Evolutionary conservation across 2,113 vertebrate genomes (phyloP), one percentile per base, ranked within the genome.

Genomic region (Cryptotis parvus): DNA sequence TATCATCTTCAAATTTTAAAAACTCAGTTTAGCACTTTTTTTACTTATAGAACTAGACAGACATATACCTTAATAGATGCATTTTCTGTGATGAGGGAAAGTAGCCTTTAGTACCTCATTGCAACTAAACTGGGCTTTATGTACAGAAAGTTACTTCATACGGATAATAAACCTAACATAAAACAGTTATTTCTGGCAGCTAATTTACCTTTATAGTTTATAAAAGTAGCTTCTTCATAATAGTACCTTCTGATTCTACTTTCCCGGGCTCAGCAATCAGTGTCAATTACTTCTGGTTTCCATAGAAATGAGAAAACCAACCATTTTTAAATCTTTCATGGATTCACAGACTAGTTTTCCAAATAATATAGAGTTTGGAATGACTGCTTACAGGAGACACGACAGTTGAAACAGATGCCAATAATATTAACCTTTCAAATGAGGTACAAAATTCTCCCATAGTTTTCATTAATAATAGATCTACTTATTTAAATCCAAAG

Each of bases 231-330:
- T 92, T 97, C 93, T 96, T 97, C 91, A 93, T 97, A 98, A 97
- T 97, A 95, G 97, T 95, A 94, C 92, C 91, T 97, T 97, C 96
- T 94, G 93, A 97, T 94, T 97, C 97, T 96, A 84, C 96, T 97
- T 97, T 96, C 94, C 65, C 92, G 69, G 94, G 96, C 97, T 97
- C 97, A 97, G 97, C 97, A 98, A 98, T 98, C 98, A 97, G 97
- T 96, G 96, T 97, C 96, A 84, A 98, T 98, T 97, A 98, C 97
- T 91, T 89, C 84, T 91, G 84, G 98, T 98, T 97, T 94, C 97
- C 96, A 97, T 95, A 83, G 97, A 84, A 98, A 98, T 97, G 29
- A 95, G 96, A 94, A 94, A 96, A 96, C 96, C 95, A 96, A 97
- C 91, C 86, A 88, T 97, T 97, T 97, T 97, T 95, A 97, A 97